These are phyloP conservation scores for Karalla daura DNA, from an alignment of 2,797 vertebrate genomes.

Conservation along the genomic window DNA sequence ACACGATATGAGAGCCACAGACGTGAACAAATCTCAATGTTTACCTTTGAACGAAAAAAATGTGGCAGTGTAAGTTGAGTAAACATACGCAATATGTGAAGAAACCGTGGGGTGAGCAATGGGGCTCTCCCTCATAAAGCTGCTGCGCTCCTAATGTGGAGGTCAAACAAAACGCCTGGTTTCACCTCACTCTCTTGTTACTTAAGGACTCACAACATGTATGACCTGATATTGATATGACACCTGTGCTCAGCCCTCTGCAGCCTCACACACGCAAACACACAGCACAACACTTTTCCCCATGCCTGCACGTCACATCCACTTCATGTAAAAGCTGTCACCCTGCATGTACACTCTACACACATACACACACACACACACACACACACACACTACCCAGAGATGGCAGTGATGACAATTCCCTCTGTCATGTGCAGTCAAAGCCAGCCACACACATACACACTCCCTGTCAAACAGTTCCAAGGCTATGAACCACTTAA, in stretches of 20 bases:
- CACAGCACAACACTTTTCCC: conserved; percentile 15
- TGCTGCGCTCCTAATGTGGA: too few relatives aligned
- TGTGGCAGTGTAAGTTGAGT: too few relatives aligned
- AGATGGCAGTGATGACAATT: conserved; percentile 13
- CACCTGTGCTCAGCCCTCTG: conserved; percentile 23
- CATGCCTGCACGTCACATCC: conserved; percentile 34
- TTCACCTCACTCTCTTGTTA: too few relatives aligned
- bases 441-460: conserved; percentile 46
- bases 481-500: conserved; percentile 36
- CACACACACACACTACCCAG: conserved; percentile 7
- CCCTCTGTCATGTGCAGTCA: conserved; percentile 47
- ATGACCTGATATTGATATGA: not conserved
- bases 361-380: not conserved
- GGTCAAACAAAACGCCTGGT: not conserved
- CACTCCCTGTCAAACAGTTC: conserved; percentile 35
- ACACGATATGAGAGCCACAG: too few relatives aligned
- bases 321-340: conserved; percentile 36
- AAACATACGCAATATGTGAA: too few relatives aligned
- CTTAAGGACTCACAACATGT: not conserved
- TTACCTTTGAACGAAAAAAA: too few relatives aligned
- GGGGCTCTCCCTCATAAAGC: too few relatives aligned
- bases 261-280: not conserved
- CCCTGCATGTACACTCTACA: conserved; percentile 13
- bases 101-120: too few relatives aligned
- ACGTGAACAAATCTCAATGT: too few relatives aligned